Conservation (phyloP, 2,888 invertebrate species). For the Conops quadrifasciatus region DNA sequence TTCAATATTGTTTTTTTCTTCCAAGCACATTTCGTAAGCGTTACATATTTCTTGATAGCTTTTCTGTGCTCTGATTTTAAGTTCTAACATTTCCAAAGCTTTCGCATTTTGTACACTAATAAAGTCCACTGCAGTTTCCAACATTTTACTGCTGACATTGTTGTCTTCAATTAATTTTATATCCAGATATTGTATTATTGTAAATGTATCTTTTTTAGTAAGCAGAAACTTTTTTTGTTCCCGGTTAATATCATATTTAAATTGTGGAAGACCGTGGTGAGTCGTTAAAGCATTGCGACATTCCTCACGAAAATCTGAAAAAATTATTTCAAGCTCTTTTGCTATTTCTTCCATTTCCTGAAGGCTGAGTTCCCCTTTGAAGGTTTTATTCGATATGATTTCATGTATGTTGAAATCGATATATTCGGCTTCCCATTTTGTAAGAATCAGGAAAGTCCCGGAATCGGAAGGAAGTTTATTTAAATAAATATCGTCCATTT, state of each 20-base stretch:
- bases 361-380: slow-evolving; percentile 44
- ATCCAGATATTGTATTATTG: slow-evolving; percentile 50
- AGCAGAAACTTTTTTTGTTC: slow-evolving; percentile 45
- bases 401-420: slow-evolving; percentile 44
- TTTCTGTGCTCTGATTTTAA: slow-evolving; percentile 32
- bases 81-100: not conserved
- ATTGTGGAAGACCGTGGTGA: slow-evolving; percentile 48
- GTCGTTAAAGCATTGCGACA: slow-evolving; percentile 51
- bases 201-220: slow-evolving; percentile 51
- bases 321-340: slow-evolving; percentile 51
- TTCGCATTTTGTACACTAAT: slow-evolving; percentile 21
- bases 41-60: slow-evolving; percentile 42
- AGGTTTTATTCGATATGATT: slow-evolving; percentile 42
- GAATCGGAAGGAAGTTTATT: slow-evolving; percentile 29
- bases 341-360: slow-evolving; percentile 50
- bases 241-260: slow-evolving; percentile 51
- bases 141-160: slow-evolving; percentile 41
- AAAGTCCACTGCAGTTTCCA: slow-evolving; percentile 49
- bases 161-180: slow-evolving; percentile 42
- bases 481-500: slow-evolving; percentile 19
- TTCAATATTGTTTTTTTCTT: slow-evolving; percentile 46
- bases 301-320: slow-evolving; percentile 49
- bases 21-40: slow-evolving; percentile 49
- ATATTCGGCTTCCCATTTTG: slow-evolving; percentile 48
- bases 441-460: slow-evolving; percentile 46